Evolutionary conservation across 1,140 invertebrate species (phyloP), one percentile per base, ranked within the genome.

Genomic region (Thaumatotibia leucotreta): DNA sequence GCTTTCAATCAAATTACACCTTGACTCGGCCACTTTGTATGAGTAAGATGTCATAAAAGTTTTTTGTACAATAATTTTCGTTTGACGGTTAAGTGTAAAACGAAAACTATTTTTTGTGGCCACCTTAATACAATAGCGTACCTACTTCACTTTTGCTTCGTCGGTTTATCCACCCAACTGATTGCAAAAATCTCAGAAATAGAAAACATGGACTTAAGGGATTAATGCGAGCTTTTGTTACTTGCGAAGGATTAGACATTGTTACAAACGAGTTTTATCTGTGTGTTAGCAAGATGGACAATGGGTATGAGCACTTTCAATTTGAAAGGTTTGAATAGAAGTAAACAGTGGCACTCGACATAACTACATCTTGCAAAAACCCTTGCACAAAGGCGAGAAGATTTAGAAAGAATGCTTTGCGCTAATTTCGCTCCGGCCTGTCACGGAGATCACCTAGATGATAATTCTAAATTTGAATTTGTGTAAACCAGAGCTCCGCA

Each of bases 1-100:
- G 83, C 88, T 89, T 89, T 90, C 88, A 89, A 88, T 89, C 88
- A 88, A 90, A 90, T 90, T 90, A 89, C 88, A 90, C 88, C 88
- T 90, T 90, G 79, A 79, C 79, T 77, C 66, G 76, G 76, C 74
- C 79, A 85, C 82, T 89, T 86, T 73, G 74, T 75, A 76, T 65
- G 75, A 90, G 83, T 90, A 82, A 90, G 88, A 90, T 89, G 88
- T 90, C 88, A 88, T 90, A 90, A 89, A 85, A 58, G 75, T 82
- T 87, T 89, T 88, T 86, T 86, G 76, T 79, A 50, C 65, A 75
- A 68, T 80, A 73, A 82, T 82, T 69, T 84, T 73, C 64, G 63
- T 68, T 58, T 72, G 69, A 70, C 77, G 69, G 75, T 74, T 78
- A 80, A 67, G 69, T 84, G 84, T 88, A 86, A 86, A 88, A 81